Evolutionary conservation across 2,888 invertebrate genomes (phyloP).

Genomic region (Phortica okadai): DNA sequence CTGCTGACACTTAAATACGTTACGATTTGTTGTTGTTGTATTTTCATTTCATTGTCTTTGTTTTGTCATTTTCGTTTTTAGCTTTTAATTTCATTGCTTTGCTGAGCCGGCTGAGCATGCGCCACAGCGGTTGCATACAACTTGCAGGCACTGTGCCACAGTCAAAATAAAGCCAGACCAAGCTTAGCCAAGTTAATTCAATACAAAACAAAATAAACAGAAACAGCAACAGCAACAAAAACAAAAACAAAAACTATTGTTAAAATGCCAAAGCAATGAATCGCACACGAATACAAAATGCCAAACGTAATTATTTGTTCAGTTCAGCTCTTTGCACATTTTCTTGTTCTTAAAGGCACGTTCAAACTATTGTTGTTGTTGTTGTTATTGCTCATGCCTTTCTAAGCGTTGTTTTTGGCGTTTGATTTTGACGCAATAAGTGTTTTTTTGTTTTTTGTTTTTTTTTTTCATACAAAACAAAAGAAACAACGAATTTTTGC

Average conservation of each 20-base stretch:
- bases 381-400: neutral
- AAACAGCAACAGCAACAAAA: neutral
- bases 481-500: neutral
- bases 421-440: neutral
- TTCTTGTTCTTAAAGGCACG: neutral
- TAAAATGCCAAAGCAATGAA: neutral
- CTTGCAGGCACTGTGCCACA: neutral
- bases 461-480: neutral
- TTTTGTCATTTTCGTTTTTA: neutral
- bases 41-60: neutral
- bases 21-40: neutral
- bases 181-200: too few species aligned
- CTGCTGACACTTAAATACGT: neutral
- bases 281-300: neutral
- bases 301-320: neutral
- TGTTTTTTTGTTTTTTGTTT: neutral
- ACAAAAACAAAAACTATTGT: neutral
- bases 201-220: too few species aligned
- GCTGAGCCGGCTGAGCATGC: constrained; percentile 8
- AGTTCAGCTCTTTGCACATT: neutral
- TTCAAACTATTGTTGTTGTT: neutral
- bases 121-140: neutral
- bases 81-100: neutral
- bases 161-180: neutral
- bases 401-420: neutral